Evolutionary conservation across 2,888 invertebrate genomes (phyloP), one percentile per base, ranked within the genome.

Genomic region (Trimorus sp.): DNA sequence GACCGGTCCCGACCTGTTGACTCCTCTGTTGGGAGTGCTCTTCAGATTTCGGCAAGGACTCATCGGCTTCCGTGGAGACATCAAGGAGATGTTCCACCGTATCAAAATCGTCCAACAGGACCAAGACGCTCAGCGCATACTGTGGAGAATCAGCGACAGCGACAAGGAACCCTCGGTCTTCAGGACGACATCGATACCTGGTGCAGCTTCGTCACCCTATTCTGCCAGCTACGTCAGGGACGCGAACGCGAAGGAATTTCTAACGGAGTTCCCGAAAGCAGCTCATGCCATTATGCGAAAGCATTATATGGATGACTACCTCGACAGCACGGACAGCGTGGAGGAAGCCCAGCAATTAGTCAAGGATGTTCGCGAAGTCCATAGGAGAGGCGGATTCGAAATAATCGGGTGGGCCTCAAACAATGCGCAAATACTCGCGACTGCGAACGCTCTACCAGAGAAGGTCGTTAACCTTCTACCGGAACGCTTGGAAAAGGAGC

Each of bases 21-120:
- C 79, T 5, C 85, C 90, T 5, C 70, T 91, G 58, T 65, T 87
- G 0, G 88, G 88, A 1, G 87, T 90, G 0, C 56, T 91, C 53
- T 83, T 88, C 53, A 86, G 88, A 1, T 92, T 91, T 69, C 73
- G 90, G 38, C 86, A 89, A 78, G 81, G 87, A 36, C 82, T 65
- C 40, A 69, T 90, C 4, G 91, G 87, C 0, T 84, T 91, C 75
- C 45, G 84, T 84, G 71, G 87, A 0, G 89, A 89, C 60, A 86
- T 89, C 0, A 81, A 74, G 12, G 87, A 89, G 59, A 89, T 90
- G 88, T 89, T 88, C 53, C 6, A 45, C 12, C 45, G 6, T 4
- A 45, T 45, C 2, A 45, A 45, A 6, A 45, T 45, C 45, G 45
- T 45, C 9, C 9, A 12, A 45, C 11, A 6, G 12, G 45, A 45